Percentiles rank a stretch among this genome's conserved stretches.
Evolutionary conservation across 2,113 vertebrate species (phyloP).

Genomic region (Rattus rattus): DNA sequence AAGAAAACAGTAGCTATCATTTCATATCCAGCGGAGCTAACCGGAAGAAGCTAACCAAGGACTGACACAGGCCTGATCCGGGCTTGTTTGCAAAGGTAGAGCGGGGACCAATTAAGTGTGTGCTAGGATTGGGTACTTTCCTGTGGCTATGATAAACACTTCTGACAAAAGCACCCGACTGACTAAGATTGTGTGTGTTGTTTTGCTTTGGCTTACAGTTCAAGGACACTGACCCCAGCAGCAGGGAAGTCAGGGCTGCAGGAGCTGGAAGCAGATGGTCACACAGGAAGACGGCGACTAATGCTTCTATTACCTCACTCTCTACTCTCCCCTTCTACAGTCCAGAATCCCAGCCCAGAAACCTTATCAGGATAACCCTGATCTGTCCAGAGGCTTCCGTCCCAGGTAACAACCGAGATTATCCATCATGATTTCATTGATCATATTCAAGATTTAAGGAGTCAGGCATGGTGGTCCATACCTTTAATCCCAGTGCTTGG

Average conservation of each 20-base stretch:
- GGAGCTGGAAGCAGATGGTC: background rate
- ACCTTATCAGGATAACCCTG: no score
- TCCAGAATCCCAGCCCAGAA: background rate
- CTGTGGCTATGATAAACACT: background rate
- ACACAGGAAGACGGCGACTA: no score
- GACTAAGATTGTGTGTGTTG: no score
- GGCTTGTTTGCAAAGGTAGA: conserved; percentile 1
- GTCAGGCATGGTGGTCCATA: background rate
- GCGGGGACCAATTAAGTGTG: background rate
- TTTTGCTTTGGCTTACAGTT: background rate
- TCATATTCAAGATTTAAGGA: background rate
- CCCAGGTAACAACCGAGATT: background rate
- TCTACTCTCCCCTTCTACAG: background rate
- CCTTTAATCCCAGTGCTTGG: background rate
- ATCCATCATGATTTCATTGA: background rate
- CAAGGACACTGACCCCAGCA: background rate
- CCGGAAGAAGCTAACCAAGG: background rate
- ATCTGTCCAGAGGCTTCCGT: background rate
- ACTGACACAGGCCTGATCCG: background rate
- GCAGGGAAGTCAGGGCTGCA: background rate
- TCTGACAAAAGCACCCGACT: no score
- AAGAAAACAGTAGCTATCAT: conserved; percentile 7
- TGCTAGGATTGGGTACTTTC: background rate
- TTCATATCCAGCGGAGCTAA: background rate
- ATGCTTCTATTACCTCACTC: background rate